Evolutionary conservation across 2,797 vertebrate species (phyloP), one percentile per base, ranked within the genome.

Genomic region (Rallus crepitans): DNA sequence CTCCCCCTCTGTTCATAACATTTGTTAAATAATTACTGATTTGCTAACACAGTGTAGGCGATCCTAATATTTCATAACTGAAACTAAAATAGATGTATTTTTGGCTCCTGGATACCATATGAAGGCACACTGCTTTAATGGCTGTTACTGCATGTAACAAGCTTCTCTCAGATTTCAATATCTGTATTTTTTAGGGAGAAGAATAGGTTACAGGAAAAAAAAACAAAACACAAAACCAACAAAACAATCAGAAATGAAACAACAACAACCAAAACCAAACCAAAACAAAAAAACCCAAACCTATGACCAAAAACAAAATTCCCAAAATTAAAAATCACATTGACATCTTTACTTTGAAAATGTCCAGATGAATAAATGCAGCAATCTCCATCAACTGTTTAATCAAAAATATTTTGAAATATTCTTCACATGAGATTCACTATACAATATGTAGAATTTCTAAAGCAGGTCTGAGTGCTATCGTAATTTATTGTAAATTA

Each of bases 21-120:
- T 65, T 92, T 87, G 23, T 50, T 65, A 89, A 94, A 89, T 69
- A 79, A 82, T 72, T 82, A 76, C 20, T 55, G 47, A 94, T 82
- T 85, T 82, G 42, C 20, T 84, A 79, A 39, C 8, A 33, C 11
- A 47, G 12, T 25, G 31, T 63, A 69, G 59, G 42, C 0, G 0
- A 89, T 37, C 35, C 30, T 69, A 63, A 31, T 87, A 89, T 77
- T 87, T 70, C 8, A 11, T 72, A 77, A 82, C 15, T 52, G 56
- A 89, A 95, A 92, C 48, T 61, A 73, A 89, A 93, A 87, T 42
- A 82, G 24, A 65, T 27, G 1, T 11, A 82, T 39, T 89, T 91
- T 93, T 69, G 30, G 23, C 25, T 85, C 23, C n/a, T 85, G 16
- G 23, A 65, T 77, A 82, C 21, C 15, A 55, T 14, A 5, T 52